phyloP scores from a whole-genome alignment of 2,113 vertebrate genomes.

The Empidonax traillii region DNA sequence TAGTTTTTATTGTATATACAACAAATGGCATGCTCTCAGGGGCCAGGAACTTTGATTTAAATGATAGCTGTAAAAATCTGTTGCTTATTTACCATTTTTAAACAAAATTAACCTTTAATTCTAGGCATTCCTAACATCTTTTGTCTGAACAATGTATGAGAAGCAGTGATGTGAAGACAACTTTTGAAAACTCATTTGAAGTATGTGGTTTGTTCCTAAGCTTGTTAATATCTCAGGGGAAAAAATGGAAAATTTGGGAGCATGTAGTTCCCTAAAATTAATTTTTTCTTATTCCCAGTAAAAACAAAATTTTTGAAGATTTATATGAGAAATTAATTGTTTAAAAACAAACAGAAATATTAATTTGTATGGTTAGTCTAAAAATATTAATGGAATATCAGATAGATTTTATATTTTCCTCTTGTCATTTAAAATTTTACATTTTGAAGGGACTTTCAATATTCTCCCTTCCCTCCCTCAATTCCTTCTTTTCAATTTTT shows the following conservation, averaged over 20 bases:
- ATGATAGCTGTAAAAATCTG: not conserved
- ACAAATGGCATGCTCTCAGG: not conserved
- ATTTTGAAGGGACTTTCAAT: not conserved
- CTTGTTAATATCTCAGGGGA: not conserved
- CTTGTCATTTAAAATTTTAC: not conserved
- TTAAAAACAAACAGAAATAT: not conserved
- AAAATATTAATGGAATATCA: not conserved
- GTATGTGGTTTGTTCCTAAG: not conserved
- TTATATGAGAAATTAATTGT: not conserved
- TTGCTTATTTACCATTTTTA: not conserved
- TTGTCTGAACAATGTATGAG: not conserved
- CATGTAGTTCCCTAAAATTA: not conserved
- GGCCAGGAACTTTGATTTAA: not conserved
- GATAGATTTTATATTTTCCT: not conserved
- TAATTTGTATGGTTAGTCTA: not conserved
- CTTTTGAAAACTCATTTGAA: not conserved
- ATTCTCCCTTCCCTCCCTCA: accelerated
- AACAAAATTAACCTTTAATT: not conserved
- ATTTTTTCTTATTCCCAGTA: not conserved
- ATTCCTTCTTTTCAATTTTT: not conserved
- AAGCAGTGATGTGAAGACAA: not conserved
- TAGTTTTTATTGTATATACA: not conserved
- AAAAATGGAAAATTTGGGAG: accelerated
- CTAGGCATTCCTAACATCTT: not conserved
- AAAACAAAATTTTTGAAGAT: not conserved